Conservation (phyloP, 2,113 vertebrate genomes). For the Equus przewalskii region DNA sequence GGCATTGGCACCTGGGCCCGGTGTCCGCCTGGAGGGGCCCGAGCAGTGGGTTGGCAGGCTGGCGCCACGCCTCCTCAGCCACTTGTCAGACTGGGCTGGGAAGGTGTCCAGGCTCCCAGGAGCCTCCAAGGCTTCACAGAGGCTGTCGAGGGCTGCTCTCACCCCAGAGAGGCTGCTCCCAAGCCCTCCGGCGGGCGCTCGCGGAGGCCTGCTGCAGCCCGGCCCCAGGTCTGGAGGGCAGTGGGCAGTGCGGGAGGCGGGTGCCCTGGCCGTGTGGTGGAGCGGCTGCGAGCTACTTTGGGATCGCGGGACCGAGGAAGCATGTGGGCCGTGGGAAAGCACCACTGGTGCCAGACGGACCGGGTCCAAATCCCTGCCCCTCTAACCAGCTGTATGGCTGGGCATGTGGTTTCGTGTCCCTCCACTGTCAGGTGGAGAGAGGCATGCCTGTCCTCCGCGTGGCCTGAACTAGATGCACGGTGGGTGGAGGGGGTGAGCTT, state of each 20-base stretch:
- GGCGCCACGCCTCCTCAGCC: background rate
- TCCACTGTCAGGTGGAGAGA: background rate
- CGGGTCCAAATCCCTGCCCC: background rate
- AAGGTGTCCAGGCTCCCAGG: background rate
- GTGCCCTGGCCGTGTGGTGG: background rate
- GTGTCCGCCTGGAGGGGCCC: background rate
- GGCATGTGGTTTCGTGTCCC: background rate
- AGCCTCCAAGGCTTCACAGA: background rate
- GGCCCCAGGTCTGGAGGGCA: background rate
- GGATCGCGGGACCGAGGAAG: background rate
- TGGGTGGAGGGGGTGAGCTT: background rate
- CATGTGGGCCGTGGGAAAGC: background rate
- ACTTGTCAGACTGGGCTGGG: background rate
- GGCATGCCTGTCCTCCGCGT: background rate
- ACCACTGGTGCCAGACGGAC: background rate
- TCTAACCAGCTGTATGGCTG: background rate
- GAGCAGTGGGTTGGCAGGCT: background rate
- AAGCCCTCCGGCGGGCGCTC: background rate
- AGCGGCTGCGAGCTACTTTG: background rate
- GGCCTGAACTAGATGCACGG: background rate
- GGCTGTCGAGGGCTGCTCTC: background rate
- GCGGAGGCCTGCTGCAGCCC: accelerated
- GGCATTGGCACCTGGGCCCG: background rate
- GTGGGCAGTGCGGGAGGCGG: background rate
- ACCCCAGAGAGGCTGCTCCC: background rate